Evolutionary conservation across 1,140 invertebrate species (phyloP).

Genomic region (Agrilus planipennis): DNA sequence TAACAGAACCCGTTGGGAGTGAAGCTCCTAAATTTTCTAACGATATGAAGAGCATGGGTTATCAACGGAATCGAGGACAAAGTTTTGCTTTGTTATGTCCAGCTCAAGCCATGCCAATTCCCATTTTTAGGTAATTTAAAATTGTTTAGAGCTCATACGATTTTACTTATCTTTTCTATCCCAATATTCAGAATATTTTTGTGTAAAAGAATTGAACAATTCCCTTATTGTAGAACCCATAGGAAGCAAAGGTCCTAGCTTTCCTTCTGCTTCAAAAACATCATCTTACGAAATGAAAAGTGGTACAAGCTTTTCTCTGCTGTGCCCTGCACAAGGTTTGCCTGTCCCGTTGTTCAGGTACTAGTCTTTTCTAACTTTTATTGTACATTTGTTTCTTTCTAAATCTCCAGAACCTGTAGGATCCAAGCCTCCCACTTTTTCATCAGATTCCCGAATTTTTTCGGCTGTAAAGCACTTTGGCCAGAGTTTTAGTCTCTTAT

Average conservation of each 20-base stretch:
- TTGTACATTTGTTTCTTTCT: conserved; percentile 6
- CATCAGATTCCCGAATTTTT: conserved; percentile 40
- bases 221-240: conserved; percentile 18
- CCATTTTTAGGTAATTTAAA: conserved; percentile 39
- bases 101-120: conserved; percentile 38
- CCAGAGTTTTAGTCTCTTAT: conserved; percentile 41
- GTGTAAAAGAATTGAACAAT: not conserved
- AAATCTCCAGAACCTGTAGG: conserved; percentile 53
- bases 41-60: conserved; percentile 39
- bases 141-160: too few species aligned
- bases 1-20: conserved; percentile 56
- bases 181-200: too few species aligned
- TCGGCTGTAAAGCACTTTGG: conserved; percentile 17
- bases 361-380: conserved; percentile 12
- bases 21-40: conserved; percentile 55
- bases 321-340: conserved; percentile 38
- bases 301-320: conserved; percentile 36
- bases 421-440: conserved; percentile 54
- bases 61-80: conserved; percentile 12
- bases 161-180: too few species aligned
- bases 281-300: conserved; percentile 22
- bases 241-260: conserved; percentile 41
- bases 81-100: conserved; percentile 39
- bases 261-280: conserved; percentile 34
- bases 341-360: conserved; percentile 56